phyloP scores from a whole-genome alignment of 2,113 vertebrate genomes.

The Lanius collurio region DNA sequence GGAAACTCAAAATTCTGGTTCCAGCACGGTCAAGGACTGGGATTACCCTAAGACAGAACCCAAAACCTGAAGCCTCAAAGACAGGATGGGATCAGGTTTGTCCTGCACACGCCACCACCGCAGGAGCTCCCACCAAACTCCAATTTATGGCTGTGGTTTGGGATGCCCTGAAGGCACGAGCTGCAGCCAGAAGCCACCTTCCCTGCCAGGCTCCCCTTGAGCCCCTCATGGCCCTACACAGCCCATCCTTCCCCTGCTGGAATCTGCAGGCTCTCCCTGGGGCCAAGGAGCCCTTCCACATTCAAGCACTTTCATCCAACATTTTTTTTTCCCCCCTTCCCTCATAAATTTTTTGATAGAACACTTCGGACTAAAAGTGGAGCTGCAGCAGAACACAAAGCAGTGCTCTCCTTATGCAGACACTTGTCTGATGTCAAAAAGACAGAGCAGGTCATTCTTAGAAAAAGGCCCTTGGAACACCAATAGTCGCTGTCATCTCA shows the following conservation, averaged over 20 bases:
- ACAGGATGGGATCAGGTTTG: neutral
- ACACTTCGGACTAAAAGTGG: neutral
- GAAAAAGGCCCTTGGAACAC: slow-evolving; percentile 33
- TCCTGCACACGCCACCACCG: neutral
- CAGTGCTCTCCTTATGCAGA: neutral
- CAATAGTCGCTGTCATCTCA: neutral
- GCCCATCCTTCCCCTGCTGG: neutral
- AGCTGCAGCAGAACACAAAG: neutral
- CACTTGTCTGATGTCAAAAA: slow-evolving; percentile 28
- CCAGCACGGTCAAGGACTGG: neutral
- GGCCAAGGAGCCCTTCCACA: neutral
- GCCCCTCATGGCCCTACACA: neutral
- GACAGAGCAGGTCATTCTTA: slow-evolving; percentile 15
- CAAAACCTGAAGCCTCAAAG: neutral
- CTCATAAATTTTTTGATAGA: neutral
- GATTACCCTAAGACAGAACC: neutral
- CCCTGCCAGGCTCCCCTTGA: neutral
- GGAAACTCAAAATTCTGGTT: neutral
- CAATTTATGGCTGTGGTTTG: neutral
- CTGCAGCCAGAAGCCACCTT: neutral
- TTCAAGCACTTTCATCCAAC: neutral
- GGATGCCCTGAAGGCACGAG: neutral
- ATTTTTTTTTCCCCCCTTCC: accelerated
- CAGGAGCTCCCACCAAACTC: neutral
- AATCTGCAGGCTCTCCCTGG: neutral